Conservation (phyloP, 1,140 invertebrate genomes). For the Amyelois transitella region DNA sequence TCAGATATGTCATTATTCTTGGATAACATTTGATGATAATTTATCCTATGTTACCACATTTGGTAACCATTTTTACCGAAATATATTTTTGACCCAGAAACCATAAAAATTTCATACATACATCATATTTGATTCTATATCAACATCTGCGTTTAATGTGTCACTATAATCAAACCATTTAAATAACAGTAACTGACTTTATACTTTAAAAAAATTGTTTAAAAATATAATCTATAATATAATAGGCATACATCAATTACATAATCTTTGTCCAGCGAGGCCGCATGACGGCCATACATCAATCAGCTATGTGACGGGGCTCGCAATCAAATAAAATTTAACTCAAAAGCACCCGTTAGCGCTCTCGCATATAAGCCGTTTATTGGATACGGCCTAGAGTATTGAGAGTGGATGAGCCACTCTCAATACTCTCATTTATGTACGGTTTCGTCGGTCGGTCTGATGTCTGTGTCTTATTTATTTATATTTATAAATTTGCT, state of each 20-base stretch:
- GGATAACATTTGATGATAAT: background rate
- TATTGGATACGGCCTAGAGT: background rate
- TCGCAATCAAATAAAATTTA: constrained; percentile 30
- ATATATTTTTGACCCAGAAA: too few relatives aligned
- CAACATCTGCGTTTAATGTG: too few relatives aligned
- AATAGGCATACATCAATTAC: constrained; percentile 19
- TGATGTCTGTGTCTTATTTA: background rate
- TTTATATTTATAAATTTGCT: too few relatives aligned
- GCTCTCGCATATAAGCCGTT: constrained; percentile 8
- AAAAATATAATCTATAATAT: background rate
- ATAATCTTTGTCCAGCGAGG: constrained; percentile 20
- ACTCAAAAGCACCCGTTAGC: constrained; percentile 14
- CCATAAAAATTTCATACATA: too few relatives aligned
- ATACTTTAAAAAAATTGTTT: too few relatives aligned
- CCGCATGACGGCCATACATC: constrained; percentile 17
- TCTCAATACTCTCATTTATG: background rate
- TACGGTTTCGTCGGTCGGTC: background rate
- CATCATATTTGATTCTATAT: too few relatives aligned
- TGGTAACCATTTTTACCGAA: too few relatives aligned
- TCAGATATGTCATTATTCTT: background rate
- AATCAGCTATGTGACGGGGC: constrained; percentile 17
- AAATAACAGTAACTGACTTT: too few relatives aligned
- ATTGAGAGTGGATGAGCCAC: background rate
- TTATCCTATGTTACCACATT: too few relatives aligned
- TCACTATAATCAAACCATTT: too few relatives aligned